Percentiles rank a stretch among this genome's conserved stretches.
phyloP scores from a whole-genome alignment of 64 coral and sea anemone genomes.

The Astreopora myriophthalma region DNA sequence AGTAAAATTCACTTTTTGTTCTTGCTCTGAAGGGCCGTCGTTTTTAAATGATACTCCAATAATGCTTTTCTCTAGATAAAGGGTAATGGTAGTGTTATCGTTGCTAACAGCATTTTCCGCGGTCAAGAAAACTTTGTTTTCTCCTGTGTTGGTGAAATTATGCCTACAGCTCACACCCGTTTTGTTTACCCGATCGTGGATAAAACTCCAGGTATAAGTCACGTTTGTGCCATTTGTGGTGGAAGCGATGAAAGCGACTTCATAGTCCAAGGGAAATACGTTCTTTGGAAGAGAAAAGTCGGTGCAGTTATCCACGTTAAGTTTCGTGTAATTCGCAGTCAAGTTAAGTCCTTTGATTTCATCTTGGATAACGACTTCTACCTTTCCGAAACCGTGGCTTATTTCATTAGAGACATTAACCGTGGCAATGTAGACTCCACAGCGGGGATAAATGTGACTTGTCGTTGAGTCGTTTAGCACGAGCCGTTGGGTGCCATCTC shows the following conservation, averaged over 20 bases:
- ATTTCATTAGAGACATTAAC: constrained; percentile 52
- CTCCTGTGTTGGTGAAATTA: not conserved
- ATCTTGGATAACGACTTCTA: constrained; percentile 21
- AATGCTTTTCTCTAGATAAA: constrained; percentile 8
- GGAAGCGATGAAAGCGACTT: not conserved
- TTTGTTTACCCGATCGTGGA: not conserved
- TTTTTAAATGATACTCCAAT: not conserved
- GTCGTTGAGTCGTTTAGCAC: not conserved
- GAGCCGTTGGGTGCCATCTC: not conserved
- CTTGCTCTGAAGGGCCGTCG: not conserved
- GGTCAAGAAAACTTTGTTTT: not conserved
- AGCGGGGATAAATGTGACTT: not conserved
- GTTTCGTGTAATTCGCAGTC: not conserved
- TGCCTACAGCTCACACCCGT: not conserved
- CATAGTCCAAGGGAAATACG: constrained; percentile 5
- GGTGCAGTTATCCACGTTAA: too few relatives aligned
- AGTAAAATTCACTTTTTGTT: not conserved
- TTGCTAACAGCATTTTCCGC: constrained; percentile 29
- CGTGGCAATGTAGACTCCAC: constrained; percentile 14
- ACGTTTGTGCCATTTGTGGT: constrained; percentile 41
- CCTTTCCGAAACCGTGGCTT: not conserved
- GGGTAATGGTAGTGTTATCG: not conserved
- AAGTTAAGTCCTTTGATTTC: not conserved
- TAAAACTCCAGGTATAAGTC: constrained; percentile 24
- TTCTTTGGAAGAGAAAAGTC: not conserved